These are phyloP conservation scores for Xylota sylvarum DNA, from an alignment of 2,888 invertebrate species.

Conservation along the genomic window DNA sequence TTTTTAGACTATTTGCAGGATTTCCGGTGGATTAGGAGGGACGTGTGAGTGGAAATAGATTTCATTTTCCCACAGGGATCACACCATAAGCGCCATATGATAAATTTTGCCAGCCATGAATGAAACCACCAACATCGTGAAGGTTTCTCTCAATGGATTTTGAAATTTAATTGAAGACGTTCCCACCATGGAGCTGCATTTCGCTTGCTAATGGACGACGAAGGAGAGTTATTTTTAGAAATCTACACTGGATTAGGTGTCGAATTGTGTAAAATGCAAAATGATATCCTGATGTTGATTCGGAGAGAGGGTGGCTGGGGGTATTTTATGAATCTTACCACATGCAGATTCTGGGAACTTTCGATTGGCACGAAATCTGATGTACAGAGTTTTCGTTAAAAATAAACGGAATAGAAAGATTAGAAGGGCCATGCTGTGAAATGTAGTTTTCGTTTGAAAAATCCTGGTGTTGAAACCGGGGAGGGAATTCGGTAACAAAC, in stretches of 20 bases:
- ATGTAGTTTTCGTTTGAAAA: no score
- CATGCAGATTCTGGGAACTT: conserved; percentile 15
- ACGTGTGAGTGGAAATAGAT: conserved; percentile 58
- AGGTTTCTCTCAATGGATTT: conserved; percentile 33
- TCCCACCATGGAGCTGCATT: conserved; percentile 63
- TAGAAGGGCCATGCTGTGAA: no score
- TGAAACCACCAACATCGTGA: conserved; percentile 32
- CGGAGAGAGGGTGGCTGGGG: conserved; percentile 7
- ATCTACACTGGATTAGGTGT: conserved; percentile 27
- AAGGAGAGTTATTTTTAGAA: conserved; percentile 54
- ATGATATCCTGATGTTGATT: conserved; percentile 11
- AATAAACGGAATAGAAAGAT: no score
- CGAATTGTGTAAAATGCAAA: conserved; percentile 25
- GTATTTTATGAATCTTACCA: conserved; percentile 32
- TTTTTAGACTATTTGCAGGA: conserved; percentile 69
- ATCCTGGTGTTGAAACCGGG: no score
- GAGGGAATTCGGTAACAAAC: no score
- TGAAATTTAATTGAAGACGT: conserved; percentile 69
- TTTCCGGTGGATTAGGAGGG: conserved; percentile 71
- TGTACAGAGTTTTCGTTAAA: no score
- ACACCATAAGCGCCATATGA: conserved; percentile 38
- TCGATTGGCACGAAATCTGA: neutral
- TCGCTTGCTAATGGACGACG: conserved; percentile 11
- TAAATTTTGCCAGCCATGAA: conserved; percentile 54
- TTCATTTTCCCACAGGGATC: conserved; percentile 61